These are phyloP conservation scores for Thumatha senex DNA, from an alignment of 2,888 invertebrate species.

Conservation along the genomic window DNA sequence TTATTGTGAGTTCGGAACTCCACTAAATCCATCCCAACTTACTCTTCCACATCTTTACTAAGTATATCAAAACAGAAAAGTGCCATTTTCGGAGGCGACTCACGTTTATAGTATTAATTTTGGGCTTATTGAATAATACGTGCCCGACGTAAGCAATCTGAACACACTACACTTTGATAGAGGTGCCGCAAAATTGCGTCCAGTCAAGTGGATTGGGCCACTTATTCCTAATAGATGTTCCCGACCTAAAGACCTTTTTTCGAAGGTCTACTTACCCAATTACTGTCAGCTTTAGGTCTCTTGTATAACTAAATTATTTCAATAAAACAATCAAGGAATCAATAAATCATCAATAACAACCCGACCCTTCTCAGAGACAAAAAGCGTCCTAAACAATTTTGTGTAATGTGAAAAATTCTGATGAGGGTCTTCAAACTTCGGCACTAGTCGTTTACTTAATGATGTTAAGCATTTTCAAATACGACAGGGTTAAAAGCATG, in stretches of 20 bases:
- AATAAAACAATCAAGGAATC: slow-evolving; percentile 15
- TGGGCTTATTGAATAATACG: slow-evolving; percentile 79
- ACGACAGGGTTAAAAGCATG: slow-evolving; percentile 47
- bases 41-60: slow-evolving; percentile 56
- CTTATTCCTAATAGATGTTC: slow-evolving; percentile 46
- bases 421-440: slow-evolving; percentile 38
- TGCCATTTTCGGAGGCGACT: slow-evolving; percentile 51
- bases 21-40: slow-evolving; percentile 43
- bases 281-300: slow-evolving; percentile 18
- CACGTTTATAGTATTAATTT: slow-evolving; percentile 76
- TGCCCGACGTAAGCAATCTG: slow-evolving; percentile 66
- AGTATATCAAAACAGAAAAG: slow-evolving; percentile 49
- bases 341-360: slow-evolving; percentile 28
- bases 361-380: slow-evolving; percentile 16
- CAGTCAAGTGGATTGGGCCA: slow-evolving; percentile 59
- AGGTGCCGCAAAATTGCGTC: slow-evolving; percentile 58
- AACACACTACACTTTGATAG: slow-evolving; percentile 41
- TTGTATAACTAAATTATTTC: slow-evolving; percentile 22
- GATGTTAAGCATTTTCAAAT: slow-evolving; percentile 40
- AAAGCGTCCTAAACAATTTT: slow-evolving; percentile 42
- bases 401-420: slow-evolving; percentile 41
- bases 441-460: slow-evolving; percentile 39
- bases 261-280: slow-evolving; percentile 31
- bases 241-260: slow-evolving; percentile 29
- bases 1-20: slow-evolving; percentile 37